Evolutionary conservation across 2,113 vertebrate genomes (phyloP).

Genomic region (Mormyrus iriodes): DNA sequence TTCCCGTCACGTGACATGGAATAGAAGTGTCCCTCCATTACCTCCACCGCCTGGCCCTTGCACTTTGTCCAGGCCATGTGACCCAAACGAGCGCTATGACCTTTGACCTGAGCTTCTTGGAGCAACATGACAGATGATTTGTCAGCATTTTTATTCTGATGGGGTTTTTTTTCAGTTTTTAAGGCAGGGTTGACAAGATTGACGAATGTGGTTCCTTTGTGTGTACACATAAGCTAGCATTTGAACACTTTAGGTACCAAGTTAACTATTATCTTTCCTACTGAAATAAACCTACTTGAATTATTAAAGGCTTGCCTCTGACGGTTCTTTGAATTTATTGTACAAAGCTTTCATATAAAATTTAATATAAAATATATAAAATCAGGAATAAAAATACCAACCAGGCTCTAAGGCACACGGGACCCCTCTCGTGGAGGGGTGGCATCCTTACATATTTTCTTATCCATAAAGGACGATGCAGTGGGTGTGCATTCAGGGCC

Average conservation of each 20-base stretch:
- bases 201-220: conserved; percentile 38
- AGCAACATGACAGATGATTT: conserved; percentile 63
- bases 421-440: neutral
- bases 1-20: conserved; percentile 19
- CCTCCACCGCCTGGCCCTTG: conserved; percentile 24
- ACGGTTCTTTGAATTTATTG: conserved; percentile 18
- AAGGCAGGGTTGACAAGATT: conserved; percentile 6
- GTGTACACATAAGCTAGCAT: conserved; percentile 60
- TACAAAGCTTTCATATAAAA: neutral
- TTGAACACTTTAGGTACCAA: conserved; percentile 58
- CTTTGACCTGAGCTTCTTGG: conserved; percentile 65
- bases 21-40: conserved; percentile 5
- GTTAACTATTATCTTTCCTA: conserved; percentile 67
- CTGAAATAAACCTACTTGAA: conserved; percentile 71
- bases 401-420: neutral
- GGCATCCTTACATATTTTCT: neutral
- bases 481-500: neutral
- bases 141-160: conserved; percentile 44
- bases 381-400: neutral
- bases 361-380: no score
- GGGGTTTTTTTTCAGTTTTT: conserved; percentile 20
- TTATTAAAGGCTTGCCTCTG: conserved; percentile 34
- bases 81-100: conserved; percentile 70
- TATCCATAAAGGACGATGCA: neutral
- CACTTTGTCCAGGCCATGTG: conserved; percentile 29